Percentiles rank a stretch among this genome's conserved stretches.
Conservation (phyloP, 2,888 invertebrate genomes). For the Siphlonurus alternatus region DNA sequence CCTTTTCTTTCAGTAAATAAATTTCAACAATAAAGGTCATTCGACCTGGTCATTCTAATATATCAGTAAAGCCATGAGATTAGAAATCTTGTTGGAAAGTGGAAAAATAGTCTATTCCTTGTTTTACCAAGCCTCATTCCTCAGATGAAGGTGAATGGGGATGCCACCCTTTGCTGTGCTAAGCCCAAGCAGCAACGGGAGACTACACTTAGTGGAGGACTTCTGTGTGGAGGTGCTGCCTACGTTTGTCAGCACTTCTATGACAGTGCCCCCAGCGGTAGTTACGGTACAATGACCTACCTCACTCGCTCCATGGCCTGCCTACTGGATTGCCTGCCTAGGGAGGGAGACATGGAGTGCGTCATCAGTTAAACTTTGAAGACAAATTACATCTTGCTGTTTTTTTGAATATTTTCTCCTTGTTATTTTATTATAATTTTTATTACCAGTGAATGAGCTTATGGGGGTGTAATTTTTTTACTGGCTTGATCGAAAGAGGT, state of each 20-base stretch:
- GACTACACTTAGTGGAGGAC: conserved; percentile 39
- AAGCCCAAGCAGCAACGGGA: conserved; percentile 47
- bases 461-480: too few relatives aligned
- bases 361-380: conserved; percentile 32
- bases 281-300: conserved; percentile 96
- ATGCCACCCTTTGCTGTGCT: conserved; percentile 87
- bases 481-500: too few relatives aligned
- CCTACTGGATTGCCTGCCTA: conserved; percentile 55
- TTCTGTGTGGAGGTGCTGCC: conserved; percentile 81
- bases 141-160: conserved; percentile 73
- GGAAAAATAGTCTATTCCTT: too few relatives aligned
- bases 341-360: conserved; percentile 65
- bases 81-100: neutral
- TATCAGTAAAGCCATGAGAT: neutral
- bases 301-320: conserved; percentile 65
- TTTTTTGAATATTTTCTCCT: neutral
- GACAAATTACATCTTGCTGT: neutral
- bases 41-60: too few relatives aligned
- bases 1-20: too few relatives aligned
- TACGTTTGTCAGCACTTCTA: conserved; percentile 94
- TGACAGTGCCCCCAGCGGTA: conserved; percentile 95
- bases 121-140: too few relatives aligned
- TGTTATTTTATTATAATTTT: neutral
- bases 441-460: too few relatives aligned
- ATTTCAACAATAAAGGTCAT: too few relatives aligned